A percentile compares a stretch with the other conserved stretches of the same genome.
These are phyloP conservation scores for Calosoma granatense DNA, from an alignment of 1,140 invertebrate genomes.

Conservation along the genomic window DNA sequence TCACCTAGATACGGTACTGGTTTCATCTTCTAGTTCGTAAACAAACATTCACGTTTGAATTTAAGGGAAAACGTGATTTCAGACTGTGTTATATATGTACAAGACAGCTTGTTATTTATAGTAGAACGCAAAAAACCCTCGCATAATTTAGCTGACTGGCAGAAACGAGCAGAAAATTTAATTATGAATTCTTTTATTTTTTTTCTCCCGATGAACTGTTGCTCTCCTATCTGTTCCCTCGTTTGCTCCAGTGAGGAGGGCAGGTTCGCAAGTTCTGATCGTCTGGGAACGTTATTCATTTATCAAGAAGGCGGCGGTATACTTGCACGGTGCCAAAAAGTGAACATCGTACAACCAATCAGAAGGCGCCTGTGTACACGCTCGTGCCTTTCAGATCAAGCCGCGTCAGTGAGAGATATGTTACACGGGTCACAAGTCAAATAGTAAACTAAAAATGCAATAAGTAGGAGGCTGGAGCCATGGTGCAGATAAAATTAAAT, in stretches of 20 bases:
- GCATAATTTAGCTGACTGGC: constrained; percentile 4
- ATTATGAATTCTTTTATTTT: constrained; percentile 3
- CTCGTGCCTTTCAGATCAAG: neutral
- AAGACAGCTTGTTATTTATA: constrained; percentile 7
- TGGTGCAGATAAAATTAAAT: neutral
- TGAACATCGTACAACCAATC: neutral
- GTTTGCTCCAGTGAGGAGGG: neutral
- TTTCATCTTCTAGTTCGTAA: neutral
- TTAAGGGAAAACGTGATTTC: constrained; percentile 3
- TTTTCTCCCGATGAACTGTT: no score
- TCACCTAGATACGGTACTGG: neutral
- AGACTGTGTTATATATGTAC: constrained; percentile 1
- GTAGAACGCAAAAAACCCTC: neutral
- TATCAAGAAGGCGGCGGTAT: constrained; percentile 6
- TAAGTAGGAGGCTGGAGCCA: neutral
- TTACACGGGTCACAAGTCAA: neutral
- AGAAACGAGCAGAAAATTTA: constrained; percentile 7
- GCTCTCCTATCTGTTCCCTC: no score
- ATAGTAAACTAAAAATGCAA: neutral
- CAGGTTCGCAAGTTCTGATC: no score
- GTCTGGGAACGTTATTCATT: constrained; percentile 1
- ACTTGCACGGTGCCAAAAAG: neutral
- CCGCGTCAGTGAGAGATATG: neutral
- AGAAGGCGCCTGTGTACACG: neutral
- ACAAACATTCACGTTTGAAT: neutral